Base-by-base conservation (phyloP, 2,888 invertebrate species). In the Catocala sponsa region DNA sequence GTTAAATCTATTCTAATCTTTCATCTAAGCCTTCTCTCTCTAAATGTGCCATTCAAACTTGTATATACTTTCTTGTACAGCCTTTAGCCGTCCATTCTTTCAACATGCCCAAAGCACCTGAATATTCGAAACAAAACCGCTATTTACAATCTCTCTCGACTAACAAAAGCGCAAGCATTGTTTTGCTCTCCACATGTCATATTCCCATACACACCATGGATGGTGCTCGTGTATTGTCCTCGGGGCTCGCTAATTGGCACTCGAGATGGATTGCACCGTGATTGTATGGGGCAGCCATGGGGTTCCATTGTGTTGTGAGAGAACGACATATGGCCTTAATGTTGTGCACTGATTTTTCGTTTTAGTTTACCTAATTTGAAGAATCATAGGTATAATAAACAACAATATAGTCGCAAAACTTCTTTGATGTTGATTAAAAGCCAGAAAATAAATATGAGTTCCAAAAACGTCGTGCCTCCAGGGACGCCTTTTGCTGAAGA, bases 251-350 rank as follows among this genome's bases (percentile, higher is more conserved):
- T 77, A 79, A 81, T 81, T 80, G 82, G 74, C 77, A 72, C 60
- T 12, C 54, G 76, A 80, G 81, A 82, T 79, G 68, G 74, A 82
- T 81, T 75, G 72, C 66, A 68, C 59, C 66, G 63, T 72, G 78
- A 79, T 82, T 80, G 69, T 57, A 38, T 50, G 51, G 44, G 10
- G 15, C 48, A 66, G 7, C 9, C 53, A 35, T 47, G 32, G 55
- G 55, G 55, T 13, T 15, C 61, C 46, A 68, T 74, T 77, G 75
- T 76, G 55, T 48, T 6, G 41, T 51, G 60, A 49, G 54, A 58
- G 42, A 25, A n/a, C 51, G 56, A 65, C 75, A 76, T 76, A 56
- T 78, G 72, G 58, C 54, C 5, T 38, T 72, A 78, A 76, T 77
- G 65, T 59, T 49, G 44, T 33, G 47, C 7, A 54, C 43, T 42